phyloP scores from a whole-genome alignment of 2,797 vertebrate species.

The Scomberomorus guttatus region DNA sequence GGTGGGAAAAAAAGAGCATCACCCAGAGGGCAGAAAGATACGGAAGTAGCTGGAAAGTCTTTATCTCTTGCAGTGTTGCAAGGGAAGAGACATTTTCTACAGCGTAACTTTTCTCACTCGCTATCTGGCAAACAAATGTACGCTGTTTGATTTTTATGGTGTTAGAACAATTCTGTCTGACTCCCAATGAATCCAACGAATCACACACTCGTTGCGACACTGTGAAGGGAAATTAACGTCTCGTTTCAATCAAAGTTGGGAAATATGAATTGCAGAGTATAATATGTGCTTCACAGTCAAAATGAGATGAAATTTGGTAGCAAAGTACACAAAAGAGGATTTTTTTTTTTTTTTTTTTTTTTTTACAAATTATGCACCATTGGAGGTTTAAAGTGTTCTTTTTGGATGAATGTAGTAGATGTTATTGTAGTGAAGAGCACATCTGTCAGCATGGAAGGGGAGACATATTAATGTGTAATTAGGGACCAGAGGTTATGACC shows the following conservation, averaged over 20 bases:
- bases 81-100: conserved; percentile 64
- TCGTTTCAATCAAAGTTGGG: conserved; percentile 51
- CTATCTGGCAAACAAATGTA: conserved; percentile 61
- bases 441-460: conserved; percentile 22
- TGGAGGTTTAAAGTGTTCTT: conserved; percentile 18
- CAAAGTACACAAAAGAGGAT: not conserved
- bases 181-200: conserved; percentile 61
- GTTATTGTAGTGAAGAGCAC: conserved; percentile 10
- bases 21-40: conserved; percentile 77
- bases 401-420: conserved; percentile 17
- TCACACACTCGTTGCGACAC: conserved; percentile 46
- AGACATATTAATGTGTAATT: conserved; percentile 47
- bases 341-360: not conserved
- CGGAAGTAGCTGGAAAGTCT: conserved; percentile 71
- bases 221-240: conserved; percentile 40
- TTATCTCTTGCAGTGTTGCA: conserved; percentile 72
- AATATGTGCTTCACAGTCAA: conserved; percentile 21
- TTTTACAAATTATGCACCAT: conserved; percentile 6
- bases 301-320: conserved; percentile 27
- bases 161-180: conserved; percentile 39
- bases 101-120: conserved; percentile 53
- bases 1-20: conserved; percentile 60
- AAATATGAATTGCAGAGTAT: conserved; percentile 21
- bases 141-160: conserved; percentile 43
- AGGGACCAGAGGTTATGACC: conserved; percentile 28